A percentile compares a stretch with the other conserved stretches of the same genome.
These are phyloP conservation scores for Cosmopolites sordidus DNA, from an alignment of 2,888 invertebrate genomes.

Conservation along the genomic window DNA sequence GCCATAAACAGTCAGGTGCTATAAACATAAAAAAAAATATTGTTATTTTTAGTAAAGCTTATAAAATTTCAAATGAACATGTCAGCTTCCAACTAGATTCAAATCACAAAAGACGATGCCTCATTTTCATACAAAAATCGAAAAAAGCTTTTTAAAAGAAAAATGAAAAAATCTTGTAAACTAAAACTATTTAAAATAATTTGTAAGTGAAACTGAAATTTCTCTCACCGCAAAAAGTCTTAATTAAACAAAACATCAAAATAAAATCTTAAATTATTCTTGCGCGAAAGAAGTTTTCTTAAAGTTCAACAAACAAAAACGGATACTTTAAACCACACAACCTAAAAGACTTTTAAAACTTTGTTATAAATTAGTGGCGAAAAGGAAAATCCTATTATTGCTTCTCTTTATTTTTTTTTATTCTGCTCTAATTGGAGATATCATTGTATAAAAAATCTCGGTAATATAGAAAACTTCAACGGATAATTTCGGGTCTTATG, in stretches of 20 bases:
- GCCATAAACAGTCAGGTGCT: no score
- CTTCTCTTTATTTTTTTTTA: background rate
- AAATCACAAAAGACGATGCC: no score
- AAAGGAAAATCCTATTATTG: constrained; percentile 4
- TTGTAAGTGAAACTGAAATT: background rate
- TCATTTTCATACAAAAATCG: no score
- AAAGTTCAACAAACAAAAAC: constrained; percentile 15
- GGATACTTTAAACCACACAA: constrained; percentile 2
- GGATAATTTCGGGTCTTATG: background rate
- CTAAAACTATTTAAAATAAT: no score
- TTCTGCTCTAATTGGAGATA: background rate
- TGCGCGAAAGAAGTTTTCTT: constrained; percentile 10
- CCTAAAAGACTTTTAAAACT: constrained; percentile 6
- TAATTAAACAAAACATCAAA: constrained; percentile 4
- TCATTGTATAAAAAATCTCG: no score
- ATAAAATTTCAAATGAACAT: no score
- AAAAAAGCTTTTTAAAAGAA: no score
- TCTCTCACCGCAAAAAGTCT: background rate
- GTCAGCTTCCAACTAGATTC: no score
- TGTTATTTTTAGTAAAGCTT: no score
- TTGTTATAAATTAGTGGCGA: constrained; percentile 5
- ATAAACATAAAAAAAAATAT: no score
- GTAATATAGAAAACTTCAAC: background rate
- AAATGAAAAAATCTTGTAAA: no score
- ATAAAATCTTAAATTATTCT: constrained; percentile 11